phyloP scores from a whole-genome alignment of 2,888 invertebrate species.

The Brassicogethes aeneus region DNA sequence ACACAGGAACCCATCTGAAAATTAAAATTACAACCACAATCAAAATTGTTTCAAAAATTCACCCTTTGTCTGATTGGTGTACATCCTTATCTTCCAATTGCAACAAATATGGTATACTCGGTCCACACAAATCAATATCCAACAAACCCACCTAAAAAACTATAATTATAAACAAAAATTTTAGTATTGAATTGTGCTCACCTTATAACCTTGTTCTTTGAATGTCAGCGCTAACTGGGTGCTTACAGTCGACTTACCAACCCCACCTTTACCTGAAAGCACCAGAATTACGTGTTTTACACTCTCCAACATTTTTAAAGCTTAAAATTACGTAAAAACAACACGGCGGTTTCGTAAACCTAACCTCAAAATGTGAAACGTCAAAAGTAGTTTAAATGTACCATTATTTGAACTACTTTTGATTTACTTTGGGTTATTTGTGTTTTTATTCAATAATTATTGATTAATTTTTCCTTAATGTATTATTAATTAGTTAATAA shows the following conservation, averaged over 20 bases:
- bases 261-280: slow-evolving; percentile 98
- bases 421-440: no score
- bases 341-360: no score
- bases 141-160: slow-evolving; percentile 79
- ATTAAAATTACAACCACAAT: slow-evolving; percentile 10
- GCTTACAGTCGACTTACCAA: slow-evolving; percentile 96
- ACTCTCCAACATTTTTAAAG: slow-evolving; percentile 62
- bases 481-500: no score
- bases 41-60: slow-evolving; percentile 10
- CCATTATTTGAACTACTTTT: no score
- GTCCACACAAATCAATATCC: slow-evolving; percentile 92
- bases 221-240: slow-evolving; percentile 85
- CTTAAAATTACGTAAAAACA: no score
- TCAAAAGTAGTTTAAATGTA: background rate
- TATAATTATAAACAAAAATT: slow-evolving; percentile 5
- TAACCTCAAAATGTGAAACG: no score
- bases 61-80: slow-evolving; percentile 83
- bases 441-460: no score
- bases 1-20: slow-evolving; percentile 84
- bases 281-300: slow-evolving; percentile 83
- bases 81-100: slow-evolving; percentile 78
- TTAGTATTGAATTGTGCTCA: slow-evolving; percentile 29
- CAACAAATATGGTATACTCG: slow-evolving; percentile 83
- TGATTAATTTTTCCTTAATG: no score
- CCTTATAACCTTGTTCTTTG: slow-evolving; percentile 71